Evolutionary conservation across 2,113 vertebrate genomes (phyloP), one percentile per base, ranked within the genome.

Genomic region (Lagopus muta): DNA sequence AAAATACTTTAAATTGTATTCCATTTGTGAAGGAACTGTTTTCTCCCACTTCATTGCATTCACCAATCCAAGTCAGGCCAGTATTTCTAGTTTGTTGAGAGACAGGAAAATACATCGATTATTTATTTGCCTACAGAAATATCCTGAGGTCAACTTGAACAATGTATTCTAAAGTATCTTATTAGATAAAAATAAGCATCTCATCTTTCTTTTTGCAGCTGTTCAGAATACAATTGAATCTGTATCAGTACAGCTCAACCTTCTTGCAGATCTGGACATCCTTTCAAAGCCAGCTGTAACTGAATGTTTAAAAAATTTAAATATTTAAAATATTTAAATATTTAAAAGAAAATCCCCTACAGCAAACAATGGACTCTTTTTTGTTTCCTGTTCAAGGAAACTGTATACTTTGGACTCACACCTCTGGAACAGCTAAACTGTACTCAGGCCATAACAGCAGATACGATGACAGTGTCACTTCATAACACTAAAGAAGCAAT

Each of bases 211-310:
- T 82, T 83, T 90, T 4, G 71, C 84, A 98, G 97, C 91, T 75
- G 32, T 97, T 75, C 72, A 96, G 88, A 97, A 61, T 50, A 95
- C 54, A 32, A 96, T 94, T 61, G 96, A 98, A 95, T 98, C 98
- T 96, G 98, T 98, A 98, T 98, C 98, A 28, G 97, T 97, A 36
- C 96, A 97, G 98, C 98, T 99, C 94, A 98, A 93, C 92, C 97
- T 98, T 54, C 98, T 98, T 76, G 98, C 98, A 81, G 98, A 98
- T 95, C 95, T 98, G 79, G 97, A 98, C 96, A 98, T 98, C 7
- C 98, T 99, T 74, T 98, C 96, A 70, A 98, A 99, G 94, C 98
- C 98, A 24, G 98, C 98, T 74, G 97, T 98, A 73, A 98, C 98
- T 5, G 98, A 98, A 36, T 36, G 34, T 36, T 36, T 36, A 36